Conservation (phyloP, 2,797 vertebrate genomes). For the Neoniphon sammara region DNA sequence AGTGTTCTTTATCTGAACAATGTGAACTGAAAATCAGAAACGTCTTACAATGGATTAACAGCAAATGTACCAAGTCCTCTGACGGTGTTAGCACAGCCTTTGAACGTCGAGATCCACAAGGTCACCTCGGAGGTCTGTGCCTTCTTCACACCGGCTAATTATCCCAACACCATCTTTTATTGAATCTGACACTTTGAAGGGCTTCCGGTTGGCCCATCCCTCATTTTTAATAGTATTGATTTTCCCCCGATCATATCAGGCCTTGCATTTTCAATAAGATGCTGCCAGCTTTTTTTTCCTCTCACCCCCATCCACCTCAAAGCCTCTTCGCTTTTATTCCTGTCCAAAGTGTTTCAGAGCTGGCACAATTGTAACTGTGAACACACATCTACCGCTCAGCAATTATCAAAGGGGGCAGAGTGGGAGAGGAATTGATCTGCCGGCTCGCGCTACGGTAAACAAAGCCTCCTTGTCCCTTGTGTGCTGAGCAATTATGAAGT, state of each 20-base stretch:
- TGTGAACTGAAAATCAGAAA: conserved; percentile 12
- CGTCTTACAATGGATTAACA: conserved; percentile 5
- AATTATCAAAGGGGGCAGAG: conserved; percentile 76
- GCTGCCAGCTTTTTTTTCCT: conserved; percentile 51
- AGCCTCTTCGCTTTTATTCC: conserved; percentile 64
- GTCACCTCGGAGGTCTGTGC: conserved; percentile 58
- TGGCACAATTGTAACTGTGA: conserved; percentile 73
- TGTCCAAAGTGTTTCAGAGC: conserved; percentile 67
- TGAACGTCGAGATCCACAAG: conserved; percentile 61
- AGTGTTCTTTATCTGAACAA: not conserved
- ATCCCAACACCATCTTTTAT: conserved; percentile 72
- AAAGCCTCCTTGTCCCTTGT: conserved; percentile 76
- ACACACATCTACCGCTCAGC: conserved; percentile 74
- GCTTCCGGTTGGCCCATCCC: conserved; percentile 72
- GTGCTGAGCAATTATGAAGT: conserved; percentile 79
- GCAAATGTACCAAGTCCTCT: conserved; percentile 25
- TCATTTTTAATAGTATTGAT: conserved; percentile 79
- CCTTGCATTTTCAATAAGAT: conserved; percentile 72
- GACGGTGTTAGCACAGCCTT: conserved; percentile 43
- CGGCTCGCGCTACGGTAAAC: conserved; percentile 73
- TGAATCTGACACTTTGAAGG: conserved; percentile 79
- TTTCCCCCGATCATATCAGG: conserved; percentile 74
- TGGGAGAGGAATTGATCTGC: conserved; percentile 78
- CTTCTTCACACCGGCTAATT: conserved; percentile 70
- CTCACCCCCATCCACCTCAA: conserved; percentile 38